Conservation (phyloP, 2,888 invertebrate species). For the Pristionchus fissidentatus region DNA sequence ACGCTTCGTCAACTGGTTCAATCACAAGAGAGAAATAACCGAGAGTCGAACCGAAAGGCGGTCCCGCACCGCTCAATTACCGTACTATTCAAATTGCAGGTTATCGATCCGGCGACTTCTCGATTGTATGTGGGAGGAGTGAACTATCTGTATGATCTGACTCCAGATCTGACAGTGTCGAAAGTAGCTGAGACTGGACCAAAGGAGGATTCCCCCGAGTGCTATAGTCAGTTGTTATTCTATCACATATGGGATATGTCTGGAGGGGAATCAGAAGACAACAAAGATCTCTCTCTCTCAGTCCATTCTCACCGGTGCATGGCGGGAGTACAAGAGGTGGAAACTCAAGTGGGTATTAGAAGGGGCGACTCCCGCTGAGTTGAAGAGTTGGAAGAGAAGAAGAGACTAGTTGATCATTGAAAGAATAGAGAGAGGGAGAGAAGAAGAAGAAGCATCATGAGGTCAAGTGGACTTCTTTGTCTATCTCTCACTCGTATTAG, state of each 20-base stretch:
- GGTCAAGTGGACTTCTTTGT: constrained; percentile 40
- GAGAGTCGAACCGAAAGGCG: neutral
- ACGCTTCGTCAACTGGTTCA: constrained; percentile 34
- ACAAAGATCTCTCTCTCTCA: neutral
- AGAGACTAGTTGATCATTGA: constrained; percentile 35
- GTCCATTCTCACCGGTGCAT: constrained; percentile 22
- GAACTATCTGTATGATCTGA: constrained; percentile 72
- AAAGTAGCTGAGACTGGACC: constrained; percentile 69
- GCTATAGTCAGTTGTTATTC: constrained; percentile 60
- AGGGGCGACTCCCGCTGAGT: constrained; percentile 29
- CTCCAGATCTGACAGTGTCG: constrained; percentile 63
- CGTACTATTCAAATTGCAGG: constrained; percentile 54
- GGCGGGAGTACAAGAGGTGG: constrained; percentile 13
- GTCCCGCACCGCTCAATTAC: neutral
- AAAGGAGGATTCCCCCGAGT: constrained; percentile 65
- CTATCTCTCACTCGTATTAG: constrained; percentile 38
- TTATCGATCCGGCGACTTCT: constrained; percentile 68
- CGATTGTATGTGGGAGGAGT: constrained; percentile 74
- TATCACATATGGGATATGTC: neutral
- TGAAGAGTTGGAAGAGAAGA: constrained; percentile 13
- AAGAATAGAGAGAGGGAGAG: neutral
- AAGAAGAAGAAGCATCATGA: neutral
- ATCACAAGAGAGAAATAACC: constrained; percentile 21
- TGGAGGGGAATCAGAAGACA: neutral
- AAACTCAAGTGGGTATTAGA: constrained; percentile 35